Base-by-base conservation (phyloP, 2,797 vertebrate genomes). In the Acipenser transmontanus region DNA sequence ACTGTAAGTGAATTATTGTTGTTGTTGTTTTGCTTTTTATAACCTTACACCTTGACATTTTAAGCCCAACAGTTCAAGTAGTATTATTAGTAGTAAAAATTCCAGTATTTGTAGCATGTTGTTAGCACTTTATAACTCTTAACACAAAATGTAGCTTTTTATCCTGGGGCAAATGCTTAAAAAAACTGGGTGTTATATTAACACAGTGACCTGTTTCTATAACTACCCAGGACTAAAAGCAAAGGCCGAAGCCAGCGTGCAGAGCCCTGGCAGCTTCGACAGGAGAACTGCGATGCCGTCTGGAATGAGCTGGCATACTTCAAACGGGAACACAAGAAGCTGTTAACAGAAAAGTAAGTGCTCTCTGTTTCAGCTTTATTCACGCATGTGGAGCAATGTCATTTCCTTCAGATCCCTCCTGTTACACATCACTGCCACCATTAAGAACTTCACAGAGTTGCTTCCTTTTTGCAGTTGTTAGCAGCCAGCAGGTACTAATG, bases 301-400 rank as follows among this genome's bases (percentile, higher is more conserved):
- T 94, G 93, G 94, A 95, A 94, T 54, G 88, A 98, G 65, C 79
- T 97, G 80, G 78, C 88, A 50, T 91, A 93, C 88, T 89, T 91
- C 80, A 95, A 91, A 85, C 89, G 77, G 61, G 86, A 93, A 72
- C 90, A 85, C 75, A 89, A 87, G 75, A 95, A 93, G 68, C 86
- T 97, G 52, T 77, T 87, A 69, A 76, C 84, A 74, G 90, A 96
- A 80, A 96, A 95, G 94, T 95, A 84, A 91, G 90, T 88, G 62
- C 77, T 51, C 7, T 74, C 73, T 72, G 74, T 70, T 78, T 65
- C 72, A 34, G 34, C 14, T 59, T 48, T 57, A 34, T 67, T 49
- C 63, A 67, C 66, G 69, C 60, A 47, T 74, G 68, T 69, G 69
- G 69, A 77, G 77, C 67, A 8, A 69, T 70, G 59, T 8, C 61